phyloP scores from a whole-genome alignment of 2,797 vertebrate species.

The Phoeniculus purpureus region DNA sequence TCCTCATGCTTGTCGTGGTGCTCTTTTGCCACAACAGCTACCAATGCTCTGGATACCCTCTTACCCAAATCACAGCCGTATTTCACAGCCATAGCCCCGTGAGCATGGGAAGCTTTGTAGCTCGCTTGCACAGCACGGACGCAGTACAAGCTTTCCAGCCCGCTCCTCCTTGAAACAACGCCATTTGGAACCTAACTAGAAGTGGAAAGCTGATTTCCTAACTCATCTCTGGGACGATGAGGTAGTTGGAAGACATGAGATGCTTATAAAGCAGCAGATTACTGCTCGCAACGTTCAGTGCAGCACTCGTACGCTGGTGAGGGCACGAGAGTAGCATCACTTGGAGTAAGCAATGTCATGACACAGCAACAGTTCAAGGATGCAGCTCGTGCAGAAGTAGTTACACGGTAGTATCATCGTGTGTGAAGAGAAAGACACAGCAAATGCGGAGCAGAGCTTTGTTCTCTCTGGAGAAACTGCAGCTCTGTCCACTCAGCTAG shows the following conservation, averaged over 20 bases:
- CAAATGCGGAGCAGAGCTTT: constrained; percentile 11
- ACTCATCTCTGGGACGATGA: constrained; percentile 65
- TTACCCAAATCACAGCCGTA: constrained; percentile 32
- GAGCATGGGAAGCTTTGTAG: constrained; percentile 2
- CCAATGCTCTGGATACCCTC: not conserved
- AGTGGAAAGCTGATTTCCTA: constrained; percentile 54
- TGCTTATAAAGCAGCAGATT: not conserved
- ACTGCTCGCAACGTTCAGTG: not conserved
- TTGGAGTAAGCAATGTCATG: not conserved
- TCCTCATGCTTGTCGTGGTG: not conserved
- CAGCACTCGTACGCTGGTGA: not conserved
- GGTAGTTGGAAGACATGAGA: constrained; percentile 73
- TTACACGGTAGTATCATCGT: not conserved
- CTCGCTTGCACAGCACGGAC: not conserved
- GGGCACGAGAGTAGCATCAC: constrained; percentile 9
- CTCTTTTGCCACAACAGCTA: constrained; percentile 4
- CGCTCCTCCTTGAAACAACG: not conserved
- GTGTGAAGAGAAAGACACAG: not conserved
- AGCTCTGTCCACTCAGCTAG: constrained; percentile 17
- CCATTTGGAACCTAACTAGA: not conserved
- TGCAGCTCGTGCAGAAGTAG: not conserved
- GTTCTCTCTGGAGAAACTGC: constrained; percentile 11
- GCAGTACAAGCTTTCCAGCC: constrained; percentile 6
- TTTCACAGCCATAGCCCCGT: constrained; percentile 19
- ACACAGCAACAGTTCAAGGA: constrained; percentile 23